Evolutionary conservation across 1,140 invertebrate genomes (phyloP).

Genomic region (Trachymyrmex septentrionalis): DNA sequence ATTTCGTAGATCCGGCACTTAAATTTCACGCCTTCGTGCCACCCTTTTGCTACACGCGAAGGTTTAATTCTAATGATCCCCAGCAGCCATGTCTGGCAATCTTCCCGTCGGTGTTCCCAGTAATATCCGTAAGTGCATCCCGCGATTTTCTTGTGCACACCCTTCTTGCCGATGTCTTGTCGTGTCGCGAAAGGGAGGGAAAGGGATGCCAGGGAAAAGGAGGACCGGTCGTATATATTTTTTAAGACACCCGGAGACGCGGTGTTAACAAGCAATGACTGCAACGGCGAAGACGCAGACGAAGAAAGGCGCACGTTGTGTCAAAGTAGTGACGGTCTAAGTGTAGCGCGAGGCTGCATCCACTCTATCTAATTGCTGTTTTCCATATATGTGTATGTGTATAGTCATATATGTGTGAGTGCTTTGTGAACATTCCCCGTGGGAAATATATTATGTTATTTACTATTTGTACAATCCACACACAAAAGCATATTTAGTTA

Average conservation of each 20-base stretch:
- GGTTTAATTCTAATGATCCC: conserved; percentile 42
- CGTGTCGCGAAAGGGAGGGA: neutral
- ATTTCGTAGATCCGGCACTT: conserved; percentile 2
- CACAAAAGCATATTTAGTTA: neutral
- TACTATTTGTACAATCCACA: neutral
- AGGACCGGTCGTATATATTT: conserved; percentile 62
- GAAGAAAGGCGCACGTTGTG: conserved; percentile 8
- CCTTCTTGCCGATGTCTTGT: conserved; percentile 63
- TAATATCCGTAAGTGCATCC: conserved; percentile 80
- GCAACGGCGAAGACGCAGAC: conserved; percentile 42
- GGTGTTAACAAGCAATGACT: conserved; percentile 77
- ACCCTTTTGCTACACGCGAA: neutral
- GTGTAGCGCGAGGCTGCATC: conserved; percentile 66
- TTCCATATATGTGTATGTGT: too few relatives aligned
- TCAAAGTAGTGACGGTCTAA: conserved; percentile 26
- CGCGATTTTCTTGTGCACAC: conserved; percentile 72
- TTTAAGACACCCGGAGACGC: conserved; percentile 64
- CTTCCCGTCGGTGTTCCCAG: conserved; percentile 60
- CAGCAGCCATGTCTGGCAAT: conserved; percentile 41
- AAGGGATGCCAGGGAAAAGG: neutral
- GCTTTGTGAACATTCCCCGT: neutral
- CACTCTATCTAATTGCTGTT: conserved; percentile 80
- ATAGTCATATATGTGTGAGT: conserved; percentile 7
- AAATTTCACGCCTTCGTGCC: conserved; percentile 7
- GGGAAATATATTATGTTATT: conserved; percentile 37